Evolutionary conservation across 2,888 invertebrate species (phyloP).

Genomic region (Lamellibrachia columna): DNA sequence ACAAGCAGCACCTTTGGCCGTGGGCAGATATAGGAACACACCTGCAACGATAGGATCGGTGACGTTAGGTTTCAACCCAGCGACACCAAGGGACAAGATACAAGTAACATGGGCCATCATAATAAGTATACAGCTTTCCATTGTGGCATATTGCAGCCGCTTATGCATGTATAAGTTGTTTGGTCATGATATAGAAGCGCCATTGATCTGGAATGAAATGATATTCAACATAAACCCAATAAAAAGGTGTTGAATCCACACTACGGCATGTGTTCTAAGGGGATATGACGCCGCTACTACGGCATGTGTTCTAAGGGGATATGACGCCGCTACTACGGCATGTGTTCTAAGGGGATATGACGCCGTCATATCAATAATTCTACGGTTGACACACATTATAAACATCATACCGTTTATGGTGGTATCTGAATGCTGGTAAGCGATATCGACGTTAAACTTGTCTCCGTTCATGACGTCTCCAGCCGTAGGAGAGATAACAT

Average conservation of each 20-base stretch:
- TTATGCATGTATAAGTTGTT: no score
- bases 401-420: not conserved
- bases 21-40: not conserved
- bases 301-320: no score
- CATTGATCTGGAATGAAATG: no score
- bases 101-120: not conserved
- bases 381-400: not conserved
- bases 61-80: no score
- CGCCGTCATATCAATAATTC: not conserved
- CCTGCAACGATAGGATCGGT: not conserved
- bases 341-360: no score
- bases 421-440: not conserved
- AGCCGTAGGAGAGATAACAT: not conserved
- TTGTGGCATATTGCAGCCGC: not conserved
- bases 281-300: no score
- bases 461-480: not conserved
- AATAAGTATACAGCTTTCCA: not conserved
- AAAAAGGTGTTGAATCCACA: no score
- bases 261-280: no score
- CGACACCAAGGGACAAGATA: not conserved
- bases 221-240: no score
- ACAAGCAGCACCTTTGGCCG: not conserved
- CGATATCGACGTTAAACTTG: not conserved
- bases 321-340: no score
- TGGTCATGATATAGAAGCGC: no score